Conservation (phyloP, 2,797 vertebrate genomes). For the Brotogeris chrysoptera region DNA sequence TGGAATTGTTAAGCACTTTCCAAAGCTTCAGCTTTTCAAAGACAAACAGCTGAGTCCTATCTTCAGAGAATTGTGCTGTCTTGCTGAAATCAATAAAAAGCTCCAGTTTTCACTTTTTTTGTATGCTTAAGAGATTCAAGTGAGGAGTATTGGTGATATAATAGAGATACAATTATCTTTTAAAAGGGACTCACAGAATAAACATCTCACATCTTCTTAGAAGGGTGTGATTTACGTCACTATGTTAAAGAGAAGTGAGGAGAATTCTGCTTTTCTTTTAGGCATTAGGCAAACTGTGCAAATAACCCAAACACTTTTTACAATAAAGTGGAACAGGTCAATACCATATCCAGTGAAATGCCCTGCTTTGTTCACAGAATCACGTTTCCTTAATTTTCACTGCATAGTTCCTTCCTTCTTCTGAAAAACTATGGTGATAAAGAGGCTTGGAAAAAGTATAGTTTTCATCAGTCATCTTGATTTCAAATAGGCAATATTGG, state of each 20-base stretch:
- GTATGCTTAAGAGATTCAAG: not conserved
- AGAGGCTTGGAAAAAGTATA: not conserved
- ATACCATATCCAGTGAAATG: not conserved
- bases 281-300: not conserved
- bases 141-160: not conserved
- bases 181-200: not conserved
- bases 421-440: not conserved
- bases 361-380: not conserved
- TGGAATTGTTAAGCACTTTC: conserved; percentile 40
- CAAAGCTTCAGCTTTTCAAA: conserved; percentile 21
- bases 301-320: not conserved
- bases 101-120: not conserved
- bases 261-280: not conserved
- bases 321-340: not conserved
- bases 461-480: not conserved
- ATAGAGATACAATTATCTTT: not conserved
- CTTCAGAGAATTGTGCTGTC: not conserved
- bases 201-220: not conserved
- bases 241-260: not conserved
- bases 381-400: not conserved
- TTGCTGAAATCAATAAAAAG: conserved; percentile 19
- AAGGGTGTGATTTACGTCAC: not conserved
- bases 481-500: not conserved
- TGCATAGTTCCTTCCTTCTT: not conserved
- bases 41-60: not conserved